Percentiles rank a stretch among this genome's conserved stretches.
Conservation (phyloP, 2,888 invertebrate species). For the Ischnura elegans region DNA sequence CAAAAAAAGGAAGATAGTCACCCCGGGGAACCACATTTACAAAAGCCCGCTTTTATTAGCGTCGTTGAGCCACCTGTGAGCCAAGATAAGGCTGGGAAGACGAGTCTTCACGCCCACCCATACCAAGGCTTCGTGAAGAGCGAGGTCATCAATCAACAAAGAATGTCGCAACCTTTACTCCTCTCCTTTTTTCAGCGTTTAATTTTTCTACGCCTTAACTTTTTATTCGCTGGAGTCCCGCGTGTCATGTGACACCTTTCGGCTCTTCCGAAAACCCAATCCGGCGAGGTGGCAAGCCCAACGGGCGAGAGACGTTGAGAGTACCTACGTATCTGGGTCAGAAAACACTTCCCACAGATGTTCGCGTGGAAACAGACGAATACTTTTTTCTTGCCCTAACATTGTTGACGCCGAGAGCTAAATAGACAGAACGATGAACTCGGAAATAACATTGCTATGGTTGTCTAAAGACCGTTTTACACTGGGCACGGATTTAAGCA, state of each 20-base stretch:
- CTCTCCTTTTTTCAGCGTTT: background rate
- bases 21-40: background rate
- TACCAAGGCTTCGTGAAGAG: background rate
- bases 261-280: background rate
- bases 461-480: no score
- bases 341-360: background rate
- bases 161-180: background rate
- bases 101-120: background rate
- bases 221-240: background rate
- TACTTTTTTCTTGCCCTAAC: background rate
- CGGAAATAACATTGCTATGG: no score
- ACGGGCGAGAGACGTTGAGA: background rate
- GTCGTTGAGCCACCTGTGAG: background rate
- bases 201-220: background rate
- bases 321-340: background rate
- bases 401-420: background rate
- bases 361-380: background rate
- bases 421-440: background rate
- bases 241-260: conserved; percentile 7
- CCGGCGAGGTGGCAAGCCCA: background rate
- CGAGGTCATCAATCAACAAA: background rate
- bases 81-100: background rate
- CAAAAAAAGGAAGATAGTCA: background rate
- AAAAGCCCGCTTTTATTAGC: background rate
- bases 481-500: no score